These are phyloP conservation scores for Jaculus jaculus DNA, from an alignment of 2,113 vertebrate genomes.

Conservation along the genomic window DNA sequence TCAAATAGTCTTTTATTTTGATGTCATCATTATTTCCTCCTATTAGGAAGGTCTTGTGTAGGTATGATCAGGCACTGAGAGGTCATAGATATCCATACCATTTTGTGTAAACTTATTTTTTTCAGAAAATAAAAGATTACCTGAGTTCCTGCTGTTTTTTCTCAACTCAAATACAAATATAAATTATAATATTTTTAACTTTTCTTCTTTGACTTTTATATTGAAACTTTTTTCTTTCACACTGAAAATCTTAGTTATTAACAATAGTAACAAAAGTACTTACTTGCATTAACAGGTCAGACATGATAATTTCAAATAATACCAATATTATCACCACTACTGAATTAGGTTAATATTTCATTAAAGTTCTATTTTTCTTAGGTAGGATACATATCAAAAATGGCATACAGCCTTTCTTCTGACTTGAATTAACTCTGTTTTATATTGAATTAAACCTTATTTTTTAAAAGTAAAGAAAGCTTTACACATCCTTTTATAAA, in stretches of 20 bases:
- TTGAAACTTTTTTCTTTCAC: neutral
- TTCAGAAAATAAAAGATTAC: neutral
- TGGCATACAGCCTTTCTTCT: neutral
- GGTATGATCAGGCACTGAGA: too few species aligned
- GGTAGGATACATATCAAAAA: neutral
- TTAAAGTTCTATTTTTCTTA: neutral
- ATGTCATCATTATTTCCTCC: too few species aligned
- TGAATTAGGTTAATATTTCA: neutral
- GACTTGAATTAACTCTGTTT: conserved; percentile 9
- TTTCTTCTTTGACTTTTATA: neutral
- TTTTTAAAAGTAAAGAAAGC: neutral
- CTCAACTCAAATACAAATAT: neutral
- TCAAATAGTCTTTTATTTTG: too few species aligned
- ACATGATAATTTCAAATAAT: conserved; percentile 34
- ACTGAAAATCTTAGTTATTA: neutral
- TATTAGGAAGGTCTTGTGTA: too few species aligned
- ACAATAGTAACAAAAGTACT: neutral
- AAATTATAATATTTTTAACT: neutral
- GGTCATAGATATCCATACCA: too few species aligned
- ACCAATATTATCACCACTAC: neutral
- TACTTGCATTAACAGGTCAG: neutral
- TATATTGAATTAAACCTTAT: neutral
- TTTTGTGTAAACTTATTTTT: neutral
- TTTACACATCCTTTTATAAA: neutral
- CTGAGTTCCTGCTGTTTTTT: conserved; percentile 1